Evolutionary conservation across 2,888 invertebrate species (phyloP).

Genomic region (Lomographa bimaculata): DNA sequence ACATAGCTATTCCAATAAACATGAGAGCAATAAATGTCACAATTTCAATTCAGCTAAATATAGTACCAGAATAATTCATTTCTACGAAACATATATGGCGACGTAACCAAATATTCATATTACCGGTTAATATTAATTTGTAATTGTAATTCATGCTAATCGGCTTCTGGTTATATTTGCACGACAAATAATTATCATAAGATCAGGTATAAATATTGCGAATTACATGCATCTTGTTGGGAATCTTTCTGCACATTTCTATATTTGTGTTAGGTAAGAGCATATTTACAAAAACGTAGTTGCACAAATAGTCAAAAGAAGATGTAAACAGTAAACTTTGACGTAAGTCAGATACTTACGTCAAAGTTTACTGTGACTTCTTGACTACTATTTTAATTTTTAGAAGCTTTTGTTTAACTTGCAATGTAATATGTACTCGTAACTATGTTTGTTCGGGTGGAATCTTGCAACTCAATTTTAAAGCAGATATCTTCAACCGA

Average conservation of each 20-base stretch:
- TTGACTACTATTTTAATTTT: too few species aligned
- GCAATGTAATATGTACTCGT: too few species aligned
- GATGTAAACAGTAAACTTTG: too few species aligned
- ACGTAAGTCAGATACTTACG: too few species aligned
- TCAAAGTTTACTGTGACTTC: too few species aligned
- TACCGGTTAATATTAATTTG: slow-evolving; percentile 55
- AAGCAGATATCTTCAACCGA: too few species aligned
- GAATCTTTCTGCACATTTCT: slow-evolving; percentile 11
- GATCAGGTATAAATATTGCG: slow-evolving; percentile 63
- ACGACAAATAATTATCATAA: slow-evolving; percentile 65
- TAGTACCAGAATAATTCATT: slow-evolving; percentile 5
- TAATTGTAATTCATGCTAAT: slow-evolving; percentile 74
- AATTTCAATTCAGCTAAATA: slow-evolving; percentile 13
- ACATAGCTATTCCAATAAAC: slow-evolving; percentile 20
- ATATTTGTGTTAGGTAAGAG: background rate
- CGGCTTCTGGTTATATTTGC: slow-evolving; percentile 58
- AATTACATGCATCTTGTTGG: slow-evolving; percentile 49
- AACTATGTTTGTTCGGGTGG: too few species aligned
- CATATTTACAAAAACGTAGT: too few species aligned
- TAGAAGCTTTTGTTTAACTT: too few species aligned
- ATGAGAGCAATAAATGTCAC: slow-evolving; percentile 23
- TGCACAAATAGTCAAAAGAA: too few species aligned
- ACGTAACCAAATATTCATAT: slow-evolving; percentile 7
- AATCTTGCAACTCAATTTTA: too few species aligned
- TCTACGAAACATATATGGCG: slow-evolving; percentile 4